Conservation (phyloP, 2,797 vertebrate genomes). For the Artibeus lituratus region DNA sequence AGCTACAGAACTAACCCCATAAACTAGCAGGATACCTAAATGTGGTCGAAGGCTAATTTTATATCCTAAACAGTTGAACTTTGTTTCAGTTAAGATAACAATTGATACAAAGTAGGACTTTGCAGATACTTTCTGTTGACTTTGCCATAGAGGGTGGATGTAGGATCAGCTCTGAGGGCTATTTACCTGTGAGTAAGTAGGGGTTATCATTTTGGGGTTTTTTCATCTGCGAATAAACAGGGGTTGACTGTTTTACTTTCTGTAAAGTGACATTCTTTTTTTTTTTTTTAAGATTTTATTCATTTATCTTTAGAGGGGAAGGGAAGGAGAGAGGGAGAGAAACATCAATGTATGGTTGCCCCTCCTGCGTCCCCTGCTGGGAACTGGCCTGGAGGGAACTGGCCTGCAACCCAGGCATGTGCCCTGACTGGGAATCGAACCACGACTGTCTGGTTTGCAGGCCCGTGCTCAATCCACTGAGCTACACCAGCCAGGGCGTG, state of each 20-base stretch:
- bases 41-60: conserved; percentile 2
- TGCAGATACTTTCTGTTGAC: neutral
- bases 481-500: too few relatives aligned
- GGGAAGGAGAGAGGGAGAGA: too few relatives aligned
- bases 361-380: too few relatives aligned
- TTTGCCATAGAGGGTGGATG: neutral
- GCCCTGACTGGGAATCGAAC: too few relatives aligned
- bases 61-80: neutral
- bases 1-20: neutral
- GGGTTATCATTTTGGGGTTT: neutral
- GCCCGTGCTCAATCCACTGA: too few relatives aligned
- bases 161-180: neutral
- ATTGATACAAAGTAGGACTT: neutral
- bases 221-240: neutral
- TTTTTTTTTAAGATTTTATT: too few relatives aligned
- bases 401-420: too few relatives aligned
- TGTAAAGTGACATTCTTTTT: neutral
- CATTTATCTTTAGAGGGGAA: too few relatives aligned
- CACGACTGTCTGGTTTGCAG: too few relatives aligned
- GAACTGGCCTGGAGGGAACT: too few relatives aligned
- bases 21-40: neutral
- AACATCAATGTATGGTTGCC: too few relatives aligned
- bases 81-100: neutral
- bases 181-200: neutral
- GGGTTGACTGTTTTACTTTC: neutral